Conservation (phyloP, 2,888 invertebrate genomes). For the Parasteatoda lunata region DNA sequence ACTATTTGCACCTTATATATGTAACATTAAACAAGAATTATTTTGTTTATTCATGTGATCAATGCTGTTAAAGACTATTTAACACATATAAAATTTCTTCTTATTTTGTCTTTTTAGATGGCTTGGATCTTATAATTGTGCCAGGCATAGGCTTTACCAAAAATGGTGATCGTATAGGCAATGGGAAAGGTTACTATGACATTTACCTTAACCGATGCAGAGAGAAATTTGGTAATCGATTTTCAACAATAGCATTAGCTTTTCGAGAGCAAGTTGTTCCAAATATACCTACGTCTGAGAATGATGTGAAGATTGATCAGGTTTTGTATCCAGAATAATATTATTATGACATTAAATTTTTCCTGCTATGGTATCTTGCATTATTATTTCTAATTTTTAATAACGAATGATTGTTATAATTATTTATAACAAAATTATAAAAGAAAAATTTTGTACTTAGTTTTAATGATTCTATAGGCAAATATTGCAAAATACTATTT, state of each 20-base stretch:
- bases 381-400: too few species aligned
- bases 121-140: conserved; percentile 89
- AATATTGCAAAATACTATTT: too few species aligned
- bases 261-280: conserved; percentile 87
- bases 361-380: too few species aligned
- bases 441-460: too few species aligned
- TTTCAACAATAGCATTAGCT: conserved; percentile 80
- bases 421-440: too few species aligned
- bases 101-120: conserved; percentile 77
- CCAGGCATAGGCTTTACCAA: conserved; percentile 93
- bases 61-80: background rate
- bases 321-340: conserved; percentile 76
- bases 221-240: conserved; percentile 69
- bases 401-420: too few species aligned
- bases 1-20: too few species aligned
- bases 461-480: too few species aligned
- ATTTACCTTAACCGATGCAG: conserved; percentile 79
- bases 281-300: conserved; percentile 82
- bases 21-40: too few species aligned
- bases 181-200: conserved; percentile 97
- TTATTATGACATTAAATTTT: background rate
- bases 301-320: conserved; percentile 83
- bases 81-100: background rate
- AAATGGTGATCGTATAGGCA: conserved; percentile 80
- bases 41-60: too few species aligned